Conservation (phyloP, 2,888 invertebrate genomes). For the Epirrhoe alternata region DNA sequence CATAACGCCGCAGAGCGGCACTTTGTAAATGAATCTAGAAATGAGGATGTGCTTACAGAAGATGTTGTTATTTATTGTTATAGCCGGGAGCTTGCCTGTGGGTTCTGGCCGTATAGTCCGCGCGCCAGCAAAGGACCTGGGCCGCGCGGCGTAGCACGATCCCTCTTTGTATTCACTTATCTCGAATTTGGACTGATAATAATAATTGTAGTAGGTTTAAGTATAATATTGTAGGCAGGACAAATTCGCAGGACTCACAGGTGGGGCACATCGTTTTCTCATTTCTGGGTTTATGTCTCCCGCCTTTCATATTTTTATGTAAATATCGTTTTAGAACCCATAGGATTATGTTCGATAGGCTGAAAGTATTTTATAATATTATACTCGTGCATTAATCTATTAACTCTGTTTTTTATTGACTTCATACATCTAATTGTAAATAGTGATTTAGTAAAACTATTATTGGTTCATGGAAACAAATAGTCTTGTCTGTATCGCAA, state of each 20-base stretch:
- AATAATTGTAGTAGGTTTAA: slow-evolving; percentile 42
- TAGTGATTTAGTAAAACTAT: neutral
- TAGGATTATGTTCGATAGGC: slow-evolving; percentile 82
- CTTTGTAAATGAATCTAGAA: slow-evolving; percentile 45
- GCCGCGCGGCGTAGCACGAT: slow-evolving; percentile 50
- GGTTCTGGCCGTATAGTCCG: slow-evolving; percentile 40
- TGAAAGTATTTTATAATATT: slow-evolving; percentile 84
- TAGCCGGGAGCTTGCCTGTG: slow-evolving; percentile 35
- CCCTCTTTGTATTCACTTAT: slow-evolving; percentile 50
- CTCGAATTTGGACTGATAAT: slow-evolving; percentile 46
- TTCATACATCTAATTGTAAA: neutral
- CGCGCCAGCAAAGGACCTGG: slow-evolving; percentile 59
- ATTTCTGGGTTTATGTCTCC: slow-evolving; percentile 62
- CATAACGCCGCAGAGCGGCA: slow-evolving; percentile 42
- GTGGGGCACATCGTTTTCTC: slow-evolving; percentile 53
- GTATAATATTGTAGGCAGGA: slow-evolving; percentile 55
- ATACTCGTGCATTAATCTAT: slow-evolving; percentile 75
- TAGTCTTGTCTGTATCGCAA: too few relatives aligned
- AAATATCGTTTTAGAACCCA: slow-evolving; percentile 78
- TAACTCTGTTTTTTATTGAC: slow-evolving; percentile 50
- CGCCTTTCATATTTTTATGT: slow-evolving; percentile 75
- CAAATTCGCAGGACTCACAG: slow-evolving; percentile 48
- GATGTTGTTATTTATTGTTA: slow-evolving; percentile 41
- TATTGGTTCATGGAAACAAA: neutral
- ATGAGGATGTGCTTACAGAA: slow-evolving; percentile 45